Evolutionary conservation across 2,113 vertebrate species (phyloP), one percentile per base, ranked within the genome.

Genomic region (Petrocephalus zakoni): DNA sequence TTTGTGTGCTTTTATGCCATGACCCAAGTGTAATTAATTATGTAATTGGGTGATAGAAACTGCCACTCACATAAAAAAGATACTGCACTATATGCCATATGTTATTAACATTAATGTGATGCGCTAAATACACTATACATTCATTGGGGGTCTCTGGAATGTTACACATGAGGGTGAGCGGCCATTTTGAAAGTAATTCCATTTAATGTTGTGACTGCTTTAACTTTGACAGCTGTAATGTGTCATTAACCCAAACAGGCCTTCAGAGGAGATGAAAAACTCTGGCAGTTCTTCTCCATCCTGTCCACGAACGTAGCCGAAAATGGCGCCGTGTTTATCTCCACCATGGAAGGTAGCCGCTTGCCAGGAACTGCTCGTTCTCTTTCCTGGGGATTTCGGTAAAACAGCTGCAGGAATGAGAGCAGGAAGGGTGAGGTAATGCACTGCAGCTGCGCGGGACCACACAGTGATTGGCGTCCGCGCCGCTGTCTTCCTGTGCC

Each of bases 341-440:
- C 96, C 1, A 95, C 96, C 11, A 89, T 97, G 0, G 96, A 96
- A 94, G 96, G 96, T 96, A 68, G 90, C 29, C 21, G 15, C 29
- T 75, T 53, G 52, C 29, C 21, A 9, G 56, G 51, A 10, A 82
- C 58, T 47, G n/a, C 5, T 21, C 22, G 56, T 42, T 22, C 51
- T 56, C 34, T 34, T 55, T 5, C 19, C 9, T 55, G 49, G n/a
- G 22, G n/a, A 85, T 53, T 85, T 56, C 17, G 34, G 6, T 86
- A 8, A 42, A 86, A 87, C 21, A 61, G 29, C 86, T 87, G 86
- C 29, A 46, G 37, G 58, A 47, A 25, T 88, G 68, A 51, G n/a
- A 37, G 0, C 22, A 29, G n/a, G 58, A 29, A 78, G 47, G 9
- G 42, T 51, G 25, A n/a, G 61, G 58, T 15, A 22, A 49, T 68